These are phyloP conservation scores for Pseudorhiza aurosa DNA, from an alignment of 30 jellyfish, hydroid and myxozoan genomes.

Conservation along the genomic window DNA sequence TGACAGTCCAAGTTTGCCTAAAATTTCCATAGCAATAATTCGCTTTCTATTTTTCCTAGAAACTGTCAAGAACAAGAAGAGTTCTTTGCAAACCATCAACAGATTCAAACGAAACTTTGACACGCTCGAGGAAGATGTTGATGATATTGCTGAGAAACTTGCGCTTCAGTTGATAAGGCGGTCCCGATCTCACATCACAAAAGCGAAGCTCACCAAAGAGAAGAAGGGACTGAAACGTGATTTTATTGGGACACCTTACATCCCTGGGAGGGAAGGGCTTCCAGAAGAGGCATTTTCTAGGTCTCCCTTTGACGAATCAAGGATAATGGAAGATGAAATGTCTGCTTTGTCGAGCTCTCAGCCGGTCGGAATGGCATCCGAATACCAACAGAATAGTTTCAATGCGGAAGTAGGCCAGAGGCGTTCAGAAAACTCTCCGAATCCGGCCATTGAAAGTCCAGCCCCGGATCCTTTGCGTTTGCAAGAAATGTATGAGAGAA, in stretches of 20 bases:
- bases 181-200: slow-evolving; percentile 12
- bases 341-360: slow-evolving; percentile 49
- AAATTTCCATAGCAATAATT: no score
- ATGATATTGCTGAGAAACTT: background rate
- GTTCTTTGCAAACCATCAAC: slow-evolving; percentile 13
- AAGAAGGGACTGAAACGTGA: slow-evolving; percentile 27
- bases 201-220: slow-evolving; percentile 18
- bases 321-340: slow-evolving; percentile 65
- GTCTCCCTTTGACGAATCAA: slow-evolving; percentile 47
- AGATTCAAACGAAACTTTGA: slow-evolving; percentile 50
- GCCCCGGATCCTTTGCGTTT: slow-evolving; percentile 59
- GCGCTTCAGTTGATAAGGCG: background rate
- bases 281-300: background rate
- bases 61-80: background rate
- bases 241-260: slow-evolving; percentile 54
- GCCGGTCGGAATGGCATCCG: slow-evolving; percentile 65
- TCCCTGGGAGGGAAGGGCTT: slow-evolving; percentile 3
- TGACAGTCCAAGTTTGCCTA: no score
- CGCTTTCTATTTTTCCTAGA: no score
- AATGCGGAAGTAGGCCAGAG: slow-evolving; percentile 21
- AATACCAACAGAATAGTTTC: slow-evolving; percentile 14
- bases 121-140: slow-evolving; percentile 42
- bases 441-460: slow-evolving; percentile 20
- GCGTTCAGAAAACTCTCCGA: slow-evolving; percentile 19
- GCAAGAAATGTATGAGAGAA: slow-evolving; percentile 61